Percentiles rank a stretch among this genome's conserved stretches.
Evolutionary conservation across 2,888 invertebrate genomes (phyloP).

Genomic region (Stenolophus ochropezus): DNA sequence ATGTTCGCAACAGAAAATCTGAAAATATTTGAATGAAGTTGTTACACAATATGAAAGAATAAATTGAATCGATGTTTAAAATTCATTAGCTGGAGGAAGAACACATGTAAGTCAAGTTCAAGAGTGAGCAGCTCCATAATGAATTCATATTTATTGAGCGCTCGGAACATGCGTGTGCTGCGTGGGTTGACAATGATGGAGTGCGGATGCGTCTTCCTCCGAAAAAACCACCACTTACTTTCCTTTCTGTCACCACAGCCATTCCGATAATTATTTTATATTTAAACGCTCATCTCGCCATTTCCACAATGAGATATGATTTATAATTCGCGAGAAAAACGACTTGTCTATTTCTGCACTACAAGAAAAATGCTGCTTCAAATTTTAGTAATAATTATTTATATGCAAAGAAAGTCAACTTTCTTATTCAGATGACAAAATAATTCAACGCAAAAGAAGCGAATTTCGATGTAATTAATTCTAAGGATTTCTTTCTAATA

Average conservation of each 20-base stretch:
- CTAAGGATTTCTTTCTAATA: conserved; percentile 28
- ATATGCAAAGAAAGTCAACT: conserved; percentile 34
- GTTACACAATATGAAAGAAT: too few relatives aligned
- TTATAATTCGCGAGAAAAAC: conserved; percentile 38
- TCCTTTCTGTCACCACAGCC: conserved; percentile 49
- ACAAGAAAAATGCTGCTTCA: conserved; percentile 25
- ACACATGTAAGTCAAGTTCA: not conserved
- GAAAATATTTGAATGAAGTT: too few relatives aligned
- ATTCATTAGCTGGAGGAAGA: too few relatives aligned
- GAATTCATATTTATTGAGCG: not conserved
- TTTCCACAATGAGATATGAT: conserved; percentile 44
- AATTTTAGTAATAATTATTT: conserved; percentile 41
- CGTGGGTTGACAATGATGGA: too few relatives aligned
- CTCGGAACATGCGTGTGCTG: not conserved
- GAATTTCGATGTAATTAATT: conserved; percentile 45
- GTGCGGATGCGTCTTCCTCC: conserved; percentile 46
- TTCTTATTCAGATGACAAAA: conserved; percentile 45
- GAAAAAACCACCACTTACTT: conserved; percentile 52
- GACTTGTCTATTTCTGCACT: not conserved
- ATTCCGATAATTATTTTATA: conserved; percentile 50
- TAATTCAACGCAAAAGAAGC: conserved; percentile 6
- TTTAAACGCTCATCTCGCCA: conserved; percentile 11
- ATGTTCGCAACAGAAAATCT: too few relatives aligned
- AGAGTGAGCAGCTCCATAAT: not conserved
- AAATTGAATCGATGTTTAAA: too few relatives aligned